Evolutionary conservation across 64 coral and sea anemone genomes (phyloP).

Genomic region (Orbicella faveolata): DNA sequence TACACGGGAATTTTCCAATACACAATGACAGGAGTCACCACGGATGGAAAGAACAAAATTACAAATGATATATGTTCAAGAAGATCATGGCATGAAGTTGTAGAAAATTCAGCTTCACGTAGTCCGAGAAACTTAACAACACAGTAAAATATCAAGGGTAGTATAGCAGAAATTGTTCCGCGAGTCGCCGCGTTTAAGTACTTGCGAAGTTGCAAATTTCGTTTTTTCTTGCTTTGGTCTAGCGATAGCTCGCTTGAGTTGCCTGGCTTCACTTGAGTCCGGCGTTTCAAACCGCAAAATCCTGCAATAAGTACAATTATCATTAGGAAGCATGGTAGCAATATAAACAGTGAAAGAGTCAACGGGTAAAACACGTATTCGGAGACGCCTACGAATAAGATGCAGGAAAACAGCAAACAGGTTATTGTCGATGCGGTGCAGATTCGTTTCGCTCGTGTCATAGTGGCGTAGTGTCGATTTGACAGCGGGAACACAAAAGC

Average conservation of each 20-base stretch:
- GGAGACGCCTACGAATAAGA: conserved; percentile 2
- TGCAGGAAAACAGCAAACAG: conserved; percentile 11
- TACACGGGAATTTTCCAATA: neutral
- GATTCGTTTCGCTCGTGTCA: neutral
- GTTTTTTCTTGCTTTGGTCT: neutral
- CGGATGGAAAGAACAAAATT: neutral
- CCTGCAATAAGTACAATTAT: neutral
- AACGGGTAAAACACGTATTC: neutral
- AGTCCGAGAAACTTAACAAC: neutral
- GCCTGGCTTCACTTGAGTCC: neutral
- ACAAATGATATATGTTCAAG: neutral
- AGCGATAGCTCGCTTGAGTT: neutral
- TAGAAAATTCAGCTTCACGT: neutral
- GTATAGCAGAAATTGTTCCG: neutral
- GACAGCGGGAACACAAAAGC: neutral
- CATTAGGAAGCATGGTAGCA: neutral
- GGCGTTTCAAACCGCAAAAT: neutral
- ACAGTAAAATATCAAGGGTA: neutral
- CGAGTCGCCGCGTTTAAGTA: neutral
- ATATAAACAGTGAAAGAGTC: neutral
- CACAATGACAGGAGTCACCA: neutral
- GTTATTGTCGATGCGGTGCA: neutral
- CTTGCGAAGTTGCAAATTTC: neutral
- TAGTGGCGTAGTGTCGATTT: neutral
- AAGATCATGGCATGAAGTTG: neutral